Conservation (phyloP, 2,888 invertebrate genomes). For the Pristionchus entomophagus region DNA sequence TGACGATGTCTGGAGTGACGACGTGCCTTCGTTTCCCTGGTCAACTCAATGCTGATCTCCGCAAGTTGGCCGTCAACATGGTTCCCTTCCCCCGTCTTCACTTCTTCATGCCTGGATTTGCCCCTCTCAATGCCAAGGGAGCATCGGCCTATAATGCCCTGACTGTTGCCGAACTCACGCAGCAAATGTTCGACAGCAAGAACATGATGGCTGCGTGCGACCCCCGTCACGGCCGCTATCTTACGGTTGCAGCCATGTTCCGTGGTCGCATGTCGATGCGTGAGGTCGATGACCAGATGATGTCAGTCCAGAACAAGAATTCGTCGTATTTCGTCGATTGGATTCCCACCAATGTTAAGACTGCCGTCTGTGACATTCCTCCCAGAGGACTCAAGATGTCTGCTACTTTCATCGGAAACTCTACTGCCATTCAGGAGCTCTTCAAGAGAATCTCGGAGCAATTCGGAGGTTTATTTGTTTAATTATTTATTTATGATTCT, state of each 20-base stretch:
- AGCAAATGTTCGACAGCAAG: conserved; percentile 82
- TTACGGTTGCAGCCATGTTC: conserved; percentile 81
- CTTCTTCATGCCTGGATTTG: conserved; percentile 83
- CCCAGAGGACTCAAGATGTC: conserved; percentile 91
- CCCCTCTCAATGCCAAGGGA: conserved; percentile 87
- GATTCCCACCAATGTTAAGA: conserved; percentile 93
- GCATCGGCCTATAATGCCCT: conserved; percentile 80
- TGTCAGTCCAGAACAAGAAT: conserved; percentile 94
- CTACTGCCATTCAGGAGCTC: conserved; percentile 89
- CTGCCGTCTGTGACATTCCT: conserved; percentile 92
- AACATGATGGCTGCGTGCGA: conserved; percentile 80
- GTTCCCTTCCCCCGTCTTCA: conserved; percentile 88
- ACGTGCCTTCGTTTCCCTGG: conserved; percentile 80
- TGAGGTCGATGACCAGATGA: conserved; percentile 86
- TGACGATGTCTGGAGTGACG: conserved; percentile 79
- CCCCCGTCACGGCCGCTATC: conserved; percentile 79
- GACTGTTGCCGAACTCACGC: conserved; percentile 84
- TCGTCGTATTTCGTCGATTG: conserved; percentile 90
- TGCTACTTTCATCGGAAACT: conserved; percentile 92
- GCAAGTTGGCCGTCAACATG: conserved; percentile 87
- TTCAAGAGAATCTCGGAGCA: conserved; percentile 91
- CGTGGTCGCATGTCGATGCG: conserved; percentile 81
- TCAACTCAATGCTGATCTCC: conserved; percentile 82
- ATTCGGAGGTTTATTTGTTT: conserved; percentile 80
- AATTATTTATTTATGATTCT: not conserved